Percentiles rank a stretch among this genome's conserved stretches.
Evolutionary conservation across 1,140 invertebrate species (phyloP).

Genomic region (Mamestra configurata): DNA sequence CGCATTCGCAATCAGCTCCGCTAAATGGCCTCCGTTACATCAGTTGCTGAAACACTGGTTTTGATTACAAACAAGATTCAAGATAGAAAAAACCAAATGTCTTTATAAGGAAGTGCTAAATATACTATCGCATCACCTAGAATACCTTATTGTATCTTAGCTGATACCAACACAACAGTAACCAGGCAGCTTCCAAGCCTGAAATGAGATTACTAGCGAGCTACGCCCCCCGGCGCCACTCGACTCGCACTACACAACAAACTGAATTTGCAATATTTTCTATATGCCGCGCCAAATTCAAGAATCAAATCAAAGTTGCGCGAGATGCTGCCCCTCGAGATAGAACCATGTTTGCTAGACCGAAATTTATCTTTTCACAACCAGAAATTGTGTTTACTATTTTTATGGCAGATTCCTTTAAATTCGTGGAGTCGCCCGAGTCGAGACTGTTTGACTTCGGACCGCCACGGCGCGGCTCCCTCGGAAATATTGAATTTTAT

Average conservation of each 20-base stretch:
- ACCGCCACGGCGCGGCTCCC: constrained; percentile 39
- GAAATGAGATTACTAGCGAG: constrained; percentile 39
- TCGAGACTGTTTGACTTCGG: constrained; percentile 59
- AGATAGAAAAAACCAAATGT: no score
- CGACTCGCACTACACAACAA: constrained; percentile 43
- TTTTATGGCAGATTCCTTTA: constrained; percentile 66
- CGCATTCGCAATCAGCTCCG: no score
- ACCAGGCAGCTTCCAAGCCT: background rate
- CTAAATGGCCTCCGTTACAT: no score
- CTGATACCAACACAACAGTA: constrained; percentile 22
- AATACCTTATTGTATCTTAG: background rate
- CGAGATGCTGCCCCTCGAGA: constrained; percentile 63
- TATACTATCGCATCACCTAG: background rate
- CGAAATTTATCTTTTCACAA: constrained; percentile 70
- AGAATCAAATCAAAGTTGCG: constrained; percentile 72
- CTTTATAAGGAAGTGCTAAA: no score
- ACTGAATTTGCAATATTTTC: constrained; percentile 71
- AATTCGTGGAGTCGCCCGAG: constrained; percentile 52
- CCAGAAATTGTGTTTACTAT: constrained; percentile 73
- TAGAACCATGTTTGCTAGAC: constrained; percentile 64
- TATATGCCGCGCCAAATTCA: constrained; percentile 62
- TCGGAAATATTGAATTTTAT: constrained; percentile 69
- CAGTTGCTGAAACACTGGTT: no score
- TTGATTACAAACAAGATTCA: no score
- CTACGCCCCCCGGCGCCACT: constrained; percentile 2